Conservation (phyloP, 2,888 invertebrate species). For the Pilophorus perplexus region DNA sequence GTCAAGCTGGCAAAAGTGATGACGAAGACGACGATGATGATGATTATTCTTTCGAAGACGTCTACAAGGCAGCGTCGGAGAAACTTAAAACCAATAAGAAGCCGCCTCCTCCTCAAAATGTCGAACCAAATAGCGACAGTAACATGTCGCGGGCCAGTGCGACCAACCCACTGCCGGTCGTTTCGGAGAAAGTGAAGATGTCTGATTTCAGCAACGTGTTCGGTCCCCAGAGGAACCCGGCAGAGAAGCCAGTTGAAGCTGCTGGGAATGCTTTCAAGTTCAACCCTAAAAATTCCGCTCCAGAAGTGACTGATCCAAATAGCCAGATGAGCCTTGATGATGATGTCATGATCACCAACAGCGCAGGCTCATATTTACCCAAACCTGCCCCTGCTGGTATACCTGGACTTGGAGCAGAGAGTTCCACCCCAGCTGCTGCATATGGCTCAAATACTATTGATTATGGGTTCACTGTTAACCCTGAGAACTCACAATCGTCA, state of each 20-base stretch:
- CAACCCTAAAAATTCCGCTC: conserved; percentile 31
- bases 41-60: conserved; percentile 81
- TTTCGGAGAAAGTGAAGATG: not conserved
- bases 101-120: not conserved
- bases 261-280: conserved; percentile 6
- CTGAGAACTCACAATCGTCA: too few relatives aligned
- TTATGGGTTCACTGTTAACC: too few relatives aligned
- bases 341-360: too few relatives aligned
- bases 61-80: conserved; percentile 71
- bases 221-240: conserved; percentile 30
- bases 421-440: too few relatives aligned
- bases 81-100: conserved; percentile 52
- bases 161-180: not conserved
- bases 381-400: too few relatives aligned
- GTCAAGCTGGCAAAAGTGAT: conserved; percentile 25
- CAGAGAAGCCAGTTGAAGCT: not conserved
- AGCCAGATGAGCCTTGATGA: conserved; percentile 19
- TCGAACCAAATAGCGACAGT: not conserved
- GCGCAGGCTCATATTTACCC: too few relatives aligned
- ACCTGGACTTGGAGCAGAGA: too few relatives aligned
- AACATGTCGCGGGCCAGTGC: not conserved
- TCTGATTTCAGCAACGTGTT: conserved; percentile 17
- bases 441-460: too few relatives aligned
- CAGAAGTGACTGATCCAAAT: conserved; percentile 23
- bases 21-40: conserved; percentile 65